Percentiles rank a stretch among this genome's conserved stretches.
Conservation (phyloP, 2,888 invertebrate genomes). For the Tetropium fuscum region DNA sequence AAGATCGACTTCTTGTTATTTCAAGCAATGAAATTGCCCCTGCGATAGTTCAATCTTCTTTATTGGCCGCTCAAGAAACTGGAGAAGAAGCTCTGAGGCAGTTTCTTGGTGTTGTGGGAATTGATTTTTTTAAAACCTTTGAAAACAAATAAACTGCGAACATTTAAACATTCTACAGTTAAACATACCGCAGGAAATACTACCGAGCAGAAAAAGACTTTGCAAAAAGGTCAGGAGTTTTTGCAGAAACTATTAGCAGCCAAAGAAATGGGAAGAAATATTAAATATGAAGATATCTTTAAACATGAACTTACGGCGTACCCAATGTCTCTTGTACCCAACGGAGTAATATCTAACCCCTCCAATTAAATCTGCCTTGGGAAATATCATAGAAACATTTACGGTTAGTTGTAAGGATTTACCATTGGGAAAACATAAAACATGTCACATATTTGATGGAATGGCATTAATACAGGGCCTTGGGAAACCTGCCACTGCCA, state of each 20-base stretch:
- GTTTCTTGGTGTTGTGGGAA: not conserved
- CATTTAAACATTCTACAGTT: slow-evolving; percentile 3
- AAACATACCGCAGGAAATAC: not conserved
- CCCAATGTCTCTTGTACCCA: not conserved
- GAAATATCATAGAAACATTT: slow-evolving; percentile 1
- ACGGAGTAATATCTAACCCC: not conserved
- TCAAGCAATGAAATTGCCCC: slow-evolving; percentile 1
- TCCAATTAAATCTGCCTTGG: slow-evolving; percentile 1
- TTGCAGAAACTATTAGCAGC: not conserved
- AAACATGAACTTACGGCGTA: not conserved
- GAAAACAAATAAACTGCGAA: slow-evolving; percentile 2
- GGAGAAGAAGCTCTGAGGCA: not conserved
- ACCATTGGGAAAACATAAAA: not conserved
- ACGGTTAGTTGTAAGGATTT: slow-evolving; percentile 1
- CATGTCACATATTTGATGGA: slow-evolving; percentile 5
- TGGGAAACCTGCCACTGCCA: not conserved
- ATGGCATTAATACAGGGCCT: not conserved
- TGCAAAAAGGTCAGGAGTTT: not conserved
- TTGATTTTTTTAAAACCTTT: slow-evolving; percentile 8
- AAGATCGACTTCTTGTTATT: not conserved
- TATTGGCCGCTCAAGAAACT: not conserved
- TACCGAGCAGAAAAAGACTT: not conserved
- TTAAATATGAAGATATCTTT: not conserved
- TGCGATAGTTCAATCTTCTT: not conserved
- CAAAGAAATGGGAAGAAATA: not conserved